Percentiles rank a stretch among this genome's conserved stretches.
phyloP scores from a whole-genome alignment of 2,888 invertebrate genomes.

The Caradrina kadenii region DNA sequence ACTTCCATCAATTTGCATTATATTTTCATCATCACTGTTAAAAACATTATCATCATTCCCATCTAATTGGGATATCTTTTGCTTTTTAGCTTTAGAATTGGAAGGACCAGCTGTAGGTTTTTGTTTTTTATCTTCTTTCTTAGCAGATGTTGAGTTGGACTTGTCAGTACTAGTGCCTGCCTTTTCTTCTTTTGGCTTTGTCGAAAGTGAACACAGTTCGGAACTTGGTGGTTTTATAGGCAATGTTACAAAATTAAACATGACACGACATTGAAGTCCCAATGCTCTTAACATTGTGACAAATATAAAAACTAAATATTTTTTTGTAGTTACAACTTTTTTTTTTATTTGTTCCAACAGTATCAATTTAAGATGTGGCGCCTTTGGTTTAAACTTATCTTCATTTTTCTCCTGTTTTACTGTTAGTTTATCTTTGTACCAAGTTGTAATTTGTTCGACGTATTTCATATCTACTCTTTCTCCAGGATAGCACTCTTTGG shows the following conservation, averaged over 20 bases:
- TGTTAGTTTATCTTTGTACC: conserved; percentile 93
- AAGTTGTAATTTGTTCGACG: conserved; percentile 94
- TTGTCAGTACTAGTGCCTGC: conserved; percentile 38
- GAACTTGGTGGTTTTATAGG: conserved; percentile 92
- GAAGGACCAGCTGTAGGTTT: conserved; percentile 53
- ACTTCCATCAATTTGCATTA: conserved; percentile 65
- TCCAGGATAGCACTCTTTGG: conserved; percentile 94
- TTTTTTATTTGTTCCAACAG: conserved; percentile 91
- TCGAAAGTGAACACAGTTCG: conserved; percentile 92
- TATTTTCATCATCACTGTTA: conserved; percentile 71
- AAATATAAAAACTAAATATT: conserved; percentile 94
- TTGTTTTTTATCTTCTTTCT: conserved; percentile 50
- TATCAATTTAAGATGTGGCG: conserved; percentile 84
- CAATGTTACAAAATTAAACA: conserved; percentile 95
- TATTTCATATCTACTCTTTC: conserved; percentile 93
- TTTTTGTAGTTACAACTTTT: conserved; percentile 91
- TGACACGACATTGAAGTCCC: conserved; percentile 95
- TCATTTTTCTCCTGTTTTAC: conserved; percentile 90
- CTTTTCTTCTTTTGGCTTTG: conserved; percentile 77
- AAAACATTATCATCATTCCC: conserved; percentile 77
- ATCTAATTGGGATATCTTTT: conserved; percentile 89
- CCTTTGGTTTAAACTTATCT: conserved; percentile 85
- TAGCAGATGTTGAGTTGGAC: conserved; percentile 44
- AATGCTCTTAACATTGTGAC: conserved; percentile 94
- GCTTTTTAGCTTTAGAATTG: conserved; percentile 65